Evolutionary conservation across 2,888 invertebrate species (phyloP).

Genomic region (Thereva nobilitata): DNA sequence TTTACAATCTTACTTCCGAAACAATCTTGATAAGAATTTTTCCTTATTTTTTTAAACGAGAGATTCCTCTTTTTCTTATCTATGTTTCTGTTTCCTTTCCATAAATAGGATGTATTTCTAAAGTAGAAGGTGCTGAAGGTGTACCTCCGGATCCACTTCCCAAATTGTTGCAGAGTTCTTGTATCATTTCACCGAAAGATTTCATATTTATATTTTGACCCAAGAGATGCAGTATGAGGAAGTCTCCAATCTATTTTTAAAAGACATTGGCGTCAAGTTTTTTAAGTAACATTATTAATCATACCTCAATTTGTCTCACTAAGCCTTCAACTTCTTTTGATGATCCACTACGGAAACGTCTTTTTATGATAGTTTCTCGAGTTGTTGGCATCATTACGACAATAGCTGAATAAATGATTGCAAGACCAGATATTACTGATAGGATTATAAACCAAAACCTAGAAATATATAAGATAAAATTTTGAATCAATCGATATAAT

Average conservation of each 20-base stretch:
- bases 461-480: slow-evolving; percentile 16
- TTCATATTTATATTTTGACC: slow-evolving; percentile 86
- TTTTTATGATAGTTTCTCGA: slow-evolving; percentile 78
- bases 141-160: slow-evolving; percentile 73
- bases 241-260: slow-evolving; percentile 77
- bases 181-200: slow-evolving; percentile 78
- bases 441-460: slow-evolving; percentile 84
- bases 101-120: slow-evolving; percentile 86
- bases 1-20: slow-evolving; percentile 35
- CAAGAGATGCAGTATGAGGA: slow-evolving; percentile 78
- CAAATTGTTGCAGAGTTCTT: slow-evolving; percentile 64
- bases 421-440: slow-evolving; percentile 73
- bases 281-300: too few species aligned
- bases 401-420: slow-evolving; percentile 79
- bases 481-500: slow-evolving; percentile 2
- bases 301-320: slow-evolving; percentile 79
- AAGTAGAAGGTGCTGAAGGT: slow-evolving; percentile 83
- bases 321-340: slow-evolving; percentile 74
- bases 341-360: slow-evolving; percentile 77
- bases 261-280: too few species aligned
- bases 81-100: slow-evolving; percentile 85
- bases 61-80: background rate
- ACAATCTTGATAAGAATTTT: slow-evolving; percentile 37
- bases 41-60: too few species aligned
- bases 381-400: slow-evolving; percentile 79